These are phyloP conservation scores for Drosophila monieri DNA, from an alignment of 2,888 invertebrate genomes.

Conservation along the genomic window DNA sequence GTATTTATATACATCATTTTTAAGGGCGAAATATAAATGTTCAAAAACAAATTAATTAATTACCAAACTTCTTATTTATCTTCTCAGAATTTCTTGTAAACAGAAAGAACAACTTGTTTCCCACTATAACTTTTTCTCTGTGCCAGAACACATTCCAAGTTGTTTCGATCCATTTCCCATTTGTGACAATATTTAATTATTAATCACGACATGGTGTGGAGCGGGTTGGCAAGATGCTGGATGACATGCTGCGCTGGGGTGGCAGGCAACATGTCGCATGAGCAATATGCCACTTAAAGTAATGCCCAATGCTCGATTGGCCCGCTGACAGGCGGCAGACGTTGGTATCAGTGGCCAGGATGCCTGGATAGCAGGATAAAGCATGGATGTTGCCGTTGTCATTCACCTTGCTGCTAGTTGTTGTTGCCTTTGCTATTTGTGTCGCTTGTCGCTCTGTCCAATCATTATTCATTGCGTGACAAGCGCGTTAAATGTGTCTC, in stretches of 20 bases:
- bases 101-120: not conserved
- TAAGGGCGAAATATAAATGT: not conserved
- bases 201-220: conserved; percentile 49
- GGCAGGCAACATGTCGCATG: conserved; percentile 64
- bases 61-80: too few species aligned
- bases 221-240: conserved; percentile 23
- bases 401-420: conserved; percentile 22
- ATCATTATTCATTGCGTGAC: conserved; percentile 80
- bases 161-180: conserved; percentile 33
- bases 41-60: too few species aligned
- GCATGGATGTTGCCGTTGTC: conserved; percentile 13
- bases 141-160: conserved; percentile 3
- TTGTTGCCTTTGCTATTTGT: conserved; percentile 26
- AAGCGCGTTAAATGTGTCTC: conserved; percentile 68
- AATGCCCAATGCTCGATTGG: conserved; percentile 65
- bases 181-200: conserved; percentile 74
- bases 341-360: conserved; percentile 52
- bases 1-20: not conserved
- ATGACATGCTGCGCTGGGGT: not conserved
- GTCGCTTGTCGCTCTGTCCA: conserved; percentile 47
- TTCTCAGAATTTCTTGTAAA: too few species aligned
- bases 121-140: conserved; percentile 3
- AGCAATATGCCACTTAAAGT: conserved; percentile 75
- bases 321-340: conserved; percentile 63
- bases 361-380: conserved; percentile 14